Base-by-base conservation (phyloP, 1,140 invertebrate genomes). In the Melanaphis sacchari region DNA sequence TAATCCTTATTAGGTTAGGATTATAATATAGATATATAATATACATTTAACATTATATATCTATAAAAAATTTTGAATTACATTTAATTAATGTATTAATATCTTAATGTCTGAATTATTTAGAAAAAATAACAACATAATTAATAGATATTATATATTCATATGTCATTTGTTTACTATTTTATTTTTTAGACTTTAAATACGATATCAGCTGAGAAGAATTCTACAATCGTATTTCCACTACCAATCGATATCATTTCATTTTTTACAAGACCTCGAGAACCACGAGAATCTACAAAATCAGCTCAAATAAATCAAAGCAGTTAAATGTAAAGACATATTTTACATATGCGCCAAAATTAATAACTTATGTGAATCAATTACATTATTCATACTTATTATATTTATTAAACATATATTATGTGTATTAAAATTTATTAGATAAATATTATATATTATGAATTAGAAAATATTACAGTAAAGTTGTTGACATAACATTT, bases 151-250 rank as follows among this genome's bases (percentile, higher is more conserved):
- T n/a, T n/a, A 52, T 24, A 31, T 66, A 15, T 31, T 66, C 26
- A 31, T 66, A 66, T 15, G 31, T 31, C 31, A 31, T 31, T 4
- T n/a, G n/a, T 76, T n/a, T 76, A n/a, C n/a, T n/a, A 36, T 40
- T 84, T 85, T n/a, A n/a, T 76, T 76, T 93, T 82, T 41, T 97
- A 99, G 96, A 99, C 98, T 15, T 96, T 99, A 93, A 99, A 98
- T 95, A 98, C 98, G 22, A 99, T 99, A 95, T 98, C 98, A 84
- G 98, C 98, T 4, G 99, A 99, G 96, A 99, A 99, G 96, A 99
- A 99, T 95, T 99, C 99, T 9, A 99, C 99, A 21, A 99, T 99
- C 94, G 98, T 99, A 93, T 99, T 99, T 95, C 99, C 99, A 41
- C 96, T 99, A 94, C 98, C 98, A 52, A 98, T 99, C 95, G 98